Percentiles rank a stretch among this genome's conserved stretches.
These are phyloP conservation scores for Parapsyche elsis DNA, from an alignment of 1,140 invertebrate genomes.

Conservation along the genomic window DNA sequence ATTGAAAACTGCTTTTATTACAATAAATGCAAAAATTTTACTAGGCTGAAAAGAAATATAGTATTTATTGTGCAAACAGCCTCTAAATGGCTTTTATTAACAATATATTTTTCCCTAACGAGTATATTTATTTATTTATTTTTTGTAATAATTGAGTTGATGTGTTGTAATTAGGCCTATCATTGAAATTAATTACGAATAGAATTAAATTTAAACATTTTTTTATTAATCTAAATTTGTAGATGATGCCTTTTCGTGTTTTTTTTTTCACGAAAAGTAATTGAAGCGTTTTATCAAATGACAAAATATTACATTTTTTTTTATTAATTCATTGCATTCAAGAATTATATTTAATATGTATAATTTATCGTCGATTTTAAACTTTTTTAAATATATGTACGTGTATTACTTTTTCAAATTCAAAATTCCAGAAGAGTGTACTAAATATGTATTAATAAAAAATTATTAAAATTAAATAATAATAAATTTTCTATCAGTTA, in stretches of 20 bases:
- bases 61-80: constrained; percentile 8
- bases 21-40: too few species aligned
- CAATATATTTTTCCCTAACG: background rate
- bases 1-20: too few species aligned
- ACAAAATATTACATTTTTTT: background rate
- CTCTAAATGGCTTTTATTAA: background rate
- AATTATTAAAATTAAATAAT: too few species aligned
- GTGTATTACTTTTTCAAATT: background rate
- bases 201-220: too few species aligned
- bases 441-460: too few species aligned
- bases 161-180: constrained; percentile 13
- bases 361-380: background rate
- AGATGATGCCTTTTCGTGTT: constrained; percentile 16
- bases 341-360: too few species aligned
- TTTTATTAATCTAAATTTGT: background rate
- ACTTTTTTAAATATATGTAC: background rate
- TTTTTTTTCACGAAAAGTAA: background rate
- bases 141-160: background rate
- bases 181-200: background rate
- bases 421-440: too few species aligned
- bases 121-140: background rate
- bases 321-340: background rate
- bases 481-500: constrained; percentile 12
- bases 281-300: background rate
- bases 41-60: too few species aligned